These are phyloP conservation scores for Poeciliopsis gracilis DNA, from an alignment of 2,797 vertebrate species.

Conservation along the genomic window DNA sequence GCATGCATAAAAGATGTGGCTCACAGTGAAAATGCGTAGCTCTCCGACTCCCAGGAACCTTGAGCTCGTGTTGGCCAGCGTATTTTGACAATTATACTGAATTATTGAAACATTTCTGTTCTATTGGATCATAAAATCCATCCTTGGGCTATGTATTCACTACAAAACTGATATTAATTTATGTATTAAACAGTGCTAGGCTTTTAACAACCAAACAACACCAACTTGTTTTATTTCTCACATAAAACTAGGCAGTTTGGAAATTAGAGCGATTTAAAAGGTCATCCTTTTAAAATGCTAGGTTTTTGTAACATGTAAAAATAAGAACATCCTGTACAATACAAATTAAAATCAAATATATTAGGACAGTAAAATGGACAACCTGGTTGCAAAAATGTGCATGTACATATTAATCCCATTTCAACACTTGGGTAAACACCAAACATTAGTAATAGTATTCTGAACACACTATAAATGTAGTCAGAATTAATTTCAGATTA, in stretches of 20 bases:
- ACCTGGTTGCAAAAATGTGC: not conserved
- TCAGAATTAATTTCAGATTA: not conserved
- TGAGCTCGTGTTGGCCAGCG: slow-evolving; percentile 60
- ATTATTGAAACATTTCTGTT: slow-evolving; percentile 58
- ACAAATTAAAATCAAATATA: not conserved
- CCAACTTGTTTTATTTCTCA: not conserved
- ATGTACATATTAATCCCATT: not conserved
- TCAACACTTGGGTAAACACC: not conserved
- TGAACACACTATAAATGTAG: not conserved
- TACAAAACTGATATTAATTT: slow-evolving; percentile 25
- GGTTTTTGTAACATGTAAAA: not conserved
- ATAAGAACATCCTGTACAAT: not conserved
- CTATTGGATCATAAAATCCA: slow-evolving; percentile 37
- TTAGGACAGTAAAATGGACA: not conserved
- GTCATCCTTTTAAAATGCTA: not conserved
- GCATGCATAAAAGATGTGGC: slow-evolving; percentile 77
- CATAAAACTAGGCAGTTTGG: not conserved
- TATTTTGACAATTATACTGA: slow-evolving; percentile 63
- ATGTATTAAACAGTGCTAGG: slow-evolving; percentile 25
- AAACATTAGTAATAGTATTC: not conserved
- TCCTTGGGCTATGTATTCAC: slow-evolving; percentile 21
- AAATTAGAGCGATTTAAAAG: not conserved
- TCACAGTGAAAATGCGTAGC: slow-evolving; percentile 60
- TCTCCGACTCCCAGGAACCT: slow-evolving; percentile 44
- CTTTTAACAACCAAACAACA: slow-evolving; percentile 2